These are phyloP conservation scores for Phortica variegata DNA, from an alignment of 1,140 invertebrate species.

Conservation along the genomic window DNA sequence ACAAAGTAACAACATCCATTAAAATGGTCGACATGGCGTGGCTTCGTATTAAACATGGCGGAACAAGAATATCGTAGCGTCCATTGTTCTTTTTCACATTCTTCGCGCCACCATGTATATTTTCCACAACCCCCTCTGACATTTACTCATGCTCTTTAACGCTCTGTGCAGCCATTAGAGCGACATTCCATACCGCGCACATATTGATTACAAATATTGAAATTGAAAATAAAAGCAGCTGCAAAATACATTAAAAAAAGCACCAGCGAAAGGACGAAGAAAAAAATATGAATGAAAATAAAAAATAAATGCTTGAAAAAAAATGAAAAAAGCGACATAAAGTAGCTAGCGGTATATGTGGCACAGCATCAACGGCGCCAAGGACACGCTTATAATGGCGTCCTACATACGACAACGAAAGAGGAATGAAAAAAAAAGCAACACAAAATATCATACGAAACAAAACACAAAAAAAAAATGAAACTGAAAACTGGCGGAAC, in stretches of 20 bases:
- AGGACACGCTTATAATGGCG: slow-evolving; percentile 20
- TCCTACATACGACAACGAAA: slow-evolving; percentile 12
- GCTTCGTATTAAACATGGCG: slow-evolving; percentile 19
- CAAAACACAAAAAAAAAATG: slow-evolving; percentile 15
- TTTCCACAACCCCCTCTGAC: not conserved
- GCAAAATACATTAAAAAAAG: no score
- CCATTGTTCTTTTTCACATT: not conserved
- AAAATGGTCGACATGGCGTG: slow-evolving; percentile 27
- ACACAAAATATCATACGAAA: not conserved
- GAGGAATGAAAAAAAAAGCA: slow-evolving; percentile 1
- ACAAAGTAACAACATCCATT: slow-evolving; percentile 43
- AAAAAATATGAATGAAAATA: no score
- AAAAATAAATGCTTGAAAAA: no score
- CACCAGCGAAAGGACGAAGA: no score
- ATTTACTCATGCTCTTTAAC: not conserved
- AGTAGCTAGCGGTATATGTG: not conserved
- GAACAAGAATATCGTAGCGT: not conserved
- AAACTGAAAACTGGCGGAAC: slow-evolving; percentile 25
- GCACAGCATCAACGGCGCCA: not conserved
- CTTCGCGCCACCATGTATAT: not conserved
- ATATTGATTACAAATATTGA: slow-evolving; percentile 43
- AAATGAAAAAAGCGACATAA: not conserved
- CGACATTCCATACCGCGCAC: no score
- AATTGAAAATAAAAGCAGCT: slow-evolving; percentile 28
- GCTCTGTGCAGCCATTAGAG: no score